Conservation (phyloP, 2,888 invertebrate genomes). For the Pterobdella sp. region DNA sequence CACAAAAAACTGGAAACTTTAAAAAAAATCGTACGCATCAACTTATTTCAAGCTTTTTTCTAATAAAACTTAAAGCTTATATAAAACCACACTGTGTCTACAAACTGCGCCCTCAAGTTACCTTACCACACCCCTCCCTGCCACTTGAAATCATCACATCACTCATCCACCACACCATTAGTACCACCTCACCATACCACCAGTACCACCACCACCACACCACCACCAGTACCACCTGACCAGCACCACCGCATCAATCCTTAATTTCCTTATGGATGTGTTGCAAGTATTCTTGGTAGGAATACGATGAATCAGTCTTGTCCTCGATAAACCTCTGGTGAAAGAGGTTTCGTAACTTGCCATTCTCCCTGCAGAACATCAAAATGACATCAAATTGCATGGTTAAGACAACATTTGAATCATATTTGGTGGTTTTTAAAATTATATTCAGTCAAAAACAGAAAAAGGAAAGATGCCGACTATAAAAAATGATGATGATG, state of each 20-base stretch:
- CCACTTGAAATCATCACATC: background rate
- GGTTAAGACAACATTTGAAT: too few species aligned
- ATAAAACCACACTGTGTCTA: background rate
- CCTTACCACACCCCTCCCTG: background rate
- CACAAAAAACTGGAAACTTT: too few species aligned
- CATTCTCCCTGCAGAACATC: slow-evolving; percentile 73
- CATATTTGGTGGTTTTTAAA: too few species aligned
- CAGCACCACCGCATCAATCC: slow-evolving; percentile 12
- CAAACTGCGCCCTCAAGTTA: too few species aligned
- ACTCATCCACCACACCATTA: background rate
- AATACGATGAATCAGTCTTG: slow-evolving; percentile 81
- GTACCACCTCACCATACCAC: background rate
- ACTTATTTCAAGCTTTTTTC: too few species aligned
- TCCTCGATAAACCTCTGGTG: slow-evolving; percentile 86
- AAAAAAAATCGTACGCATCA: too few species aligned
- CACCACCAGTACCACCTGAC: background rate
- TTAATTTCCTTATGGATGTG: slow-evolving; percentile 57
- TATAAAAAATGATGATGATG: background rate
- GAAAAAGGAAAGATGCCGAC: too few species aligned
- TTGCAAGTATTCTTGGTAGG: slow-evolving; percentile 96
- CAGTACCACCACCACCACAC: background rate
- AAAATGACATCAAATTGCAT: slow-evolving; percentile 10
- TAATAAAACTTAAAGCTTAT: background rate
- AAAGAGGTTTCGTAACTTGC: slow-evolving; percentile 71
- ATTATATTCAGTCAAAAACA: too few species aligned